These are phyloP conservation scores for Cheirogaleus medius DNA, from an alignment of 2,113 vertebrate species.

Conservation along the genomic window DNA sequence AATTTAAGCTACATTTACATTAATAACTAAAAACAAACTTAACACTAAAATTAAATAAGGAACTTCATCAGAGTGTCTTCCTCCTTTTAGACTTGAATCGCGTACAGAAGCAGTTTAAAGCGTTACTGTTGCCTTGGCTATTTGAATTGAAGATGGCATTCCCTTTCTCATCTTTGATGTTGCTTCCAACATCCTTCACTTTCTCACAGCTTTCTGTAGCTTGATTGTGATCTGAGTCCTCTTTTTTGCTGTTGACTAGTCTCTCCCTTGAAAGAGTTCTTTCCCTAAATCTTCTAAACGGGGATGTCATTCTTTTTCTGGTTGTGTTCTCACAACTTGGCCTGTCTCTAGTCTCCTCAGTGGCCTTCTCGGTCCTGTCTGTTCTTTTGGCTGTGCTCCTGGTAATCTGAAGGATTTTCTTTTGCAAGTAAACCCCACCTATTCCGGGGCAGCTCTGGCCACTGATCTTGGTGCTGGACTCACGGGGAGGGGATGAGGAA, in stretches of 20 bases:
- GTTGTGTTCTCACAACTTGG: slow-evolving; percentile 79
- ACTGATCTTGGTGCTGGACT: slow-evolving; percentile 90
- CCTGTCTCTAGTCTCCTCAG: slow-evolving; percentile 79
- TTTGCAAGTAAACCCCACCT: slow-evolving; percentile 95
- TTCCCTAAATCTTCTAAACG: slow-evolving; percentile 88
- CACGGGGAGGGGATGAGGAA: slow-evolving; percentile 91
- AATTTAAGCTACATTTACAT: slow-evolving; percentile 60
- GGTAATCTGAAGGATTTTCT: slow-evolving; percentile 90
- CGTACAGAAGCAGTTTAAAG: slow-evolving; percentile 82
- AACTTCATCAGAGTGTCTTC: slow-evolving; percentile 83
- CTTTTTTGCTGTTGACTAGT: slow-evolving; percentile 72
- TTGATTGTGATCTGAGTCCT: slow-evolving; percentile 76
- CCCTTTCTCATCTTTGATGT: slow-evolving; percentile 80
- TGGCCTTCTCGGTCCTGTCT: slow-evolving; percentile 75
- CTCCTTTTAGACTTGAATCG: slow-evolving; percentile 85
- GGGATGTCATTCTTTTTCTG: slow-evolving; percentile 82
- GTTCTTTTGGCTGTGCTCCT: slow-evolving; percentile 81
- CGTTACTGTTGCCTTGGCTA: slow-evolving; percentile 79
- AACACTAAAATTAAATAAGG: slow-evolving; percentile 51
- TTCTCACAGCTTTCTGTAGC: slow-evolving; percentile 73
- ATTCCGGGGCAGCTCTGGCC: slow-evolving; percentile 93
- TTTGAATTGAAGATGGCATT: slow-evolving; percentile 81
- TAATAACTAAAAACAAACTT: slow-evolving; percentile 52
- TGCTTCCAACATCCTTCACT: slow-evolving; percentile 77
- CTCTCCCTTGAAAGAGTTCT: slow-evolving; percentile 91